Evolutionary conservation across 2,113 vertebrate species (phyloP), one percentile per base, ranked within the genome.

Genomic region (Bujurquina vittata): DNA sequence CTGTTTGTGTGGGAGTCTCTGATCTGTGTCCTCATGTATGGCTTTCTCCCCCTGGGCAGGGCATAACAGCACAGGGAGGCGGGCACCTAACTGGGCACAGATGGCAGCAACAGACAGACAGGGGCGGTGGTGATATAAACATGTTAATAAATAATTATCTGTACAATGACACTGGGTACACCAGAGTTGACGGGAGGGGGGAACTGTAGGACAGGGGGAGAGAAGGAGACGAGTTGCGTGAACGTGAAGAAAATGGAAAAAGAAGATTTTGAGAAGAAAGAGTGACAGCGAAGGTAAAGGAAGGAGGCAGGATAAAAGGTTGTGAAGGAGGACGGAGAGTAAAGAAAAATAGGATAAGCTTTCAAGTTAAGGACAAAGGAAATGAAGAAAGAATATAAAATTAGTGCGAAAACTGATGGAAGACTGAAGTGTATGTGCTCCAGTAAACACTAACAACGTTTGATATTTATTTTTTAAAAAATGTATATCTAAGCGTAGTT

Each of bases 1-100:
- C 46, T 43, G 81, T 77, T 83, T 82, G 84, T 74, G 90, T 91
- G 75, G 78, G 79, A 81, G 91, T 89, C 73, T 90, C 26, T 87
- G 90, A 91, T 89, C 91, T 90, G 59, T 84, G 86, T 77, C 87
- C 90, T 88, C 81, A 5, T 88, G 83, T 80, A 83, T 69, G 84
- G 80, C 86, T 87, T 59, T 84, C 73, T 83, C 89, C 90, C 93
- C 69, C 75, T 86, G 84, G 91, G 84, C 87, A 89, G 89, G 89
- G 92, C 88, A 93, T 87, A 91, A 88, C 88, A 75, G 88, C 93
- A 80, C 85, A 89, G 89, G 92, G 87, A 92, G 85, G 88, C 85
- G 69, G 88, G 90, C 92, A 91, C 93, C 95, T 95, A 91, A 86
- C 95, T 91, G 92, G 81, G 95, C 93, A 93, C 96, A 96, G 95